These are phyloP conservation scores for Gymnocypris eckloni DNA, from an alignment of 2,797 vertebrate species.

Conservation along the genomic window DNA sequence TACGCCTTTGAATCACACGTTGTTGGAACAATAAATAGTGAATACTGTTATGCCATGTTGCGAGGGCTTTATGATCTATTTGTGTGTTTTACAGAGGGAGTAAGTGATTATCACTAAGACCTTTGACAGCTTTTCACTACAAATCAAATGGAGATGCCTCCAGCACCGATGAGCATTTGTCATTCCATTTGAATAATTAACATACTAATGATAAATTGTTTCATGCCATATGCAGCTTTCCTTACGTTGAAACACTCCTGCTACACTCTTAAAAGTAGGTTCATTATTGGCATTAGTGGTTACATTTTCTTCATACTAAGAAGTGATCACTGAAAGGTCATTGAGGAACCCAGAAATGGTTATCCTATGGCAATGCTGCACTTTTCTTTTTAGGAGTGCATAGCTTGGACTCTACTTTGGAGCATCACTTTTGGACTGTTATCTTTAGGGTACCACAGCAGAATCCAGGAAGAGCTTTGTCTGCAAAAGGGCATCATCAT, in stretches of 20 bases:
- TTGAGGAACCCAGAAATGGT: background rate
- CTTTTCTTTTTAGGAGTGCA: background rate
- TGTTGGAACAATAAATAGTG: background rate
- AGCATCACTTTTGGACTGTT: background rate
- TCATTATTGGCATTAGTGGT: background rate
- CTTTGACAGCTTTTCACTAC: slow-evolving; percentile 14
- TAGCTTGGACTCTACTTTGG: slow-evolving; percentile 13
- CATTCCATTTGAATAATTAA: slow-evolving; percentile 18
- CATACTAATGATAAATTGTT: slow-evolving; percentile 11
- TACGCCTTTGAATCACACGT: background rate
- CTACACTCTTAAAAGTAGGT: background rate
- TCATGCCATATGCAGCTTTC: background rate
- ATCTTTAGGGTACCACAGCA: background rate
- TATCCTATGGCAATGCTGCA: too few species aligned
- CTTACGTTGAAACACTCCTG: background rate
- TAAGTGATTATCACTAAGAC: background rate
- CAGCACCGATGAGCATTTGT: background rate
- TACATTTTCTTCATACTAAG: background rate
- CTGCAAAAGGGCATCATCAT: slow-evolving; percentile 22
- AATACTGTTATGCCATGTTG: background rate
- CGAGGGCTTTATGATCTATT: slow-evolving; percentile 15
- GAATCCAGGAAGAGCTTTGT: background rate
- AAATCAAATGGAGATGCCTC: slow-evolving; percentile 12
- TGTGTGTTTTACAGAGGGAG: slow-evolving; percentile 14
- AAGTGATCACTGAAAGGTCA: background rate